Conservation (phyloP, 2,888 invertebrate genomes). For the Tetrapedia diversipes region DNA sequence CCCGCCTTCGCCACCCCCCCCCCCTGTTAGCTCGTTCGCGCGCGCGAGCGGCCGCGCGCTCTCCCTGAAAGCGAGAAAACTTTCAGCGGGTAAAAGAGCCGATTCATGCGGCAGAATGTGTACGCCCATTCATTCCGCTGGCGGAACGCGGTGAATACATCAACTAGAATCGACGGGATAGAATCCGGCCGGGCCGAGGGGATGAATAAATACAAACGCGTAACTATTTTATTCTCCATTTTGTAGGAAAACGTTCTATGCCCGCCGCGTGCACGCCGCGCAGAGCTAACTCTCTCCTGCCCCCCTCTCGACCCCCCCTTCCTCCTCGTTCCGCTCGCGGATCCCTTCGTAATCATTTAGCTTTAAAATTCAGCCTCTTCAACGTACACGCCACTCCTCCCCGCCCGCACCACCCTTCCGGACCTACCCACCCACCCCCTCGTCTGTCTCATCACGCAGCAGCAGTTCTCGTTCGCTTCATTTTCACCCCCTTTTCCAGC, state of each 20-base stretch:
- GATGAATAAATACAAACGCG: slow-evolving; percentile 57
- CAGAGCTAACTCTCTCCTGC: not conserved
- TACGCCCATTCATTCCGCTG: slow-evolving; percentile 52
- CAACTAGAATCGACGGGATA: slow-evolving; percentile 53
- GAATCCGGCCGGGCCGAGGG: slow-evolving; percentile 40
- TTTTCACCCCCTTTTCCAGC: slow-evolving; percentile 41
- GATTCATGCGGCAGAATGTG: slow-evolving; percentile 59
- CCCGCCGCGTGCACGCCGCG: not conserved
- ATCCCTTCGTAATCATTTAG: slow-evolving; percentile 55
- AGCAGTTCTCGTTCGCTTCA: slow-evolving; percentile 31
- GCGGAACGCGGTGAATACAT: slow-evolving; percentile 57
- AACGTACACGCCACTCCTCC: slow-evolving; percentile 33
- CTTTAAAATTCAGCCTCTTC: slow-evolving; percentile 52
- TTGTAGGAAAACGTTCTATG: slow-evolving; percentile 40
- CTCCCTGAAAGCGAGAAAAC: slow-evolving; percentile 58
- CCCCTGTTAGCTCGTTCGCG: slow-evolving; percentile 16
- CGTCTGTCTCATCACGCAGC: slow-evolving; percentile 9
- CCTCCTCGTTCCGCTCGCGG: not conserved
- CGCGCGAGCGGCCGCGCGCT: slow-evolving; percentile 17
- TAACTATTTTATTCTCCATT: slow-evolving; percentile 61
- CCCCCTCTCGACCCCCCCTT: no score
- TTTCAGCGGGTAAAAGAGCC: slow-evolving; percentile 53
- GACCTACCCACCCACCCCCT: not conserved
- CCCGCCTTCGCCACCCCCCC: not conserved
- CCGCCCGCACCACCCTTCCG: not conserved